Evolutionary conservation across 2,113 vertebrate species (phyloP).

Genomic region (Cromileptes altivelis): DNA sequence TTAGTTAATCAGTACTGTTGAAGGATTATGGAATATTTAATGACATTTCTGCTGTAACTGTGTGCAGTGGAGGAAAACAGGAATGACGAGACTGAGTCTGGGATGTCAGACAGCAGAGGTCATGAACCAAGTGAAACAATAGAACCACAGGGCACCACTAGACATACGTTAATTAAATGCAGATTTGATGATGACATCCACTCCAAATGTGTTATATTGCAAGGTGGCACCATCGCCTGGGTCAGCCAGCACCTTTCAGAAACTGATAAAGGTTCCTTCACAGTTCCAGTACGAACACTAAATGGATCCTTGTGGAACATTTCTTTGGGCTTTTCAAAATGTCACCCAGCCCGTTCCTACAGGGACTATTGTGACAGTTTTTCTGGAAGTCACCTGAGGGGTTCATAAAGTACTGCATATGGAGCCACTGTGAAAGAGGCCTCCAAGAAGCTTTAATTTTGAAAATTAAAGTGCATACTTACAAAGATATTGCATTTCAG

Average conservation of each 20-base stretch:
- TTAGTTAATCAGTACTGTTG: constrained; percentile 12
- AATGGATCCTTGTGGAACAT: constrained; percentile 49
- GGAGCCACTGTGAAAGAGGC: constrained; percentile 35
- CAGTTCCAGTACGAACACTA: constrained; percentile 47
- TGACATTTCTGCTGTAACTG: constrained; percentile 35
- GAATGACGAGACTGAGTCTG: background rate
- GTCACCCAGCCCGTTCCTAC: constrained; percentile 27
- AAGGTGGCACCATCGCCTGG: constrained; percentile 5
- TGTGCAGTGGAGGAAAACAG: constrained; percentile 4
- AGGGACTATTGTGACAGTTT: constrained; percentile 22
- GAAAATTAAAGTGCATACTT: constrained; percentile 50
- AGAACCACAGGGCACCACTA: background rate
- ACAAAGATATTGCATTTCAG: constrained; percentile 46
- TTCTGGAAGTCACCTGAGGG: constrained; percentile 37
- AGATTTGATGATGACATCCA: constrained; percentile 30
- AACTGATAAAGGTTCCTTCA: constrained; percentile 45
- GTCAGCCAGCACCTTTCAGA: constrained; percentile 41
- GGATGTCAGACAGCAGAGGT: constrained; percentile 42
- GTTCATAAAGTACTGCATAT: constrained; percentile 43
- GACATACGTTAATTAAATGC: constrained; percentile 31
- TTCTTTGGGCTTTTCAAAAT: constrained; percentile 55
- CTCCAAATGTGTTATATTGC: constrained; percentile 19
- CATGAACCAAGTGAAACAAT: constrained; percentile 32
- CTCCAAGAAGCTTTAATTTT: constrained; percentile 38
- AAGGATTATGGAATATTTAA: constrained; percentile 39